phyloP scores from a whole-genome alignment of 2,888 invertebrate species.

The Scaptomyza flava region DNA sequence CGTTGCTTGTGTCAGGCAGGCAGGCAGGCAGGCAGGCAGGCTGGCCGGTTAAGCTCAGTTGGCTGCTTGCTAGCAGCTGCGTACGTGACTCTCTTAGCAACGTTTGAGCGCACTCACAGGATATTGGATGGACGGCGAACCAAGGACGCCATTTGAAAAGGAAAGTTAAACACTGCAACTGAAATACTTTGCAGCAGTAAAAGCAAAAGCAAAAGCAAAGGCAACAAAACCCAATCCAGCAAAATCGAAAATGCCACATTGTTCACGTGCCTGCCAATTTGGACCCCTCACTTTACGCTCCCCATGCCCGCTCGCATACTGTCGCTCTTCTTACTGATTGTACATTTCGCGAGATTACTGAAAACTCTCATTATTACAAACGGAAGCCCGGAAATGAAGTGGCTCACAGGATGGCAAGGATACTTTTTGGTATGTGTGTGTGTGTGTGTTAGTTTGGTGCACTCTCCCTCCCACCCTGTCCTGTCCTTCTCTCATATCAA shows the following conservation, averaged over 20 bases:
- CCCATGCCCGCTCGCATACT: no score
- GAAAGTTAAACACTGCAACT: conserved; percentile 46
- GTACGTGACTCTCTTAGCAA: conserved; percentile 77
- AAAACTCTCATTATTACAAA: conserved; percentile 79
- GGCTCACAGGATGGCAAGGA: conserved; percentile 61
- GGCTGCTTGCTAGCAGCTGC: conserved; percentile 35
- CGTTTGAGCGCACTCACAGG: conserved; percentile 72
- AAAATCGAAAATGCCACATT: conserved; percentile 70
- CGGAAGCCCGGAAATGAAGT: conserved; percentile 80
- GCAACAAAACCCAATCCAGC: conserved; percentile 39
- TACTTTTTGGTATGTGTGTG: conserved; percentile 8
- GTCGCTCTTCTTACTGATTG: conserved; percentile 49
- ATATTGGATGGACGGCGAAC: conserved; percentile 42
- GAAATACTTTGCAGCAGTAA: conserved; percentile 4
- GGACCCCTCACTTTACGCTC: neutral
- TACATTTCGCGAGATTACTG: conserved; percentile 75
- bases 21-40: conserved; percentile 1
- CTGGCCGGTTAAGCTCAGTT: conserved; percentile 23
- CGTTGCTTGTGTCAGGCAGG: neutral
- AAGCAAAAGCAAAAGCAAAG: neutral
- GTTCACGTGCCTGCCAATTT: conserved; percentile 67
- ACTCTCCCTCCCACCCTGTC: neutral
- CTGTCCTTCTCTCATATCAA: conserved; percentile 68
- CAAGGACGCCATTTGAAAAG: conserved; percentile 39
- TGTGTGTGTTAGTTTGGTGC: neutral